Conservation (phyloP, 92 coral and sea anemone genomes). For the Porites lobata region DNA sequence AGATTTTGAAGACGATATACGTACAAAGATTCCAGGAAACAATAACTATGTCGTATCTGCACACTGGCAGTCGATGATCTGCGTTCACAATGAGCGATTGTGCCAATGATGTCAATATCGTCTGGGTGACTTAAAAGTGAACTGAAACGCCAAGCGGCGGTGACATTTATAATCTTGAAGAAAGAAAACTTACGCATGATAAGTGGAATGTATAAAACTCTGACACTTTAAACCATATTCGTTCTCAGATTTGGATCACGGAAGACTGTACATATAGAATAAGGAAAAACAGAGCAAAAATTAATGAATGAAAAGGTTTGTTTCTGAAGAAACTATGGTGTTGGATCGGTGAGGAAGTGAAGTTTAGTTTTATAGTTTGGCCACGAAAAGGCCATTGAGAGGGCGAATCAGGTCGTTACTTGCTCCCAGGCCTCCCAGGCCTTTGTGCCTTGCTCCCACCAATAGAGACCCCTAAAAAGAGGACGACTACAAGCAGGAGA, state of each 20-base stretch:
- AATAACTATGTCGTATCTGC: background rate
- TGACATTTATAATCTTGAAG: background rate
- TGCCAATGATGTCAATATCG: background rate
- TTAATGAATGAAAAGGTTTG: background rate
- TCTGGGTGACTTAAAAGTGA: background rate
- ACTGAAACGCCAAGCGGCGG: background rate
- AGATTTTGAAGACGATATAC: constrained; percentile 68
- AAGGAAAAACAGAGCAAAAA: background rate
- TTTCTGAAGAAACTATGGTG: background rate
- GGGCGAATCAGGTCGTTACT: too few relatives aligned
- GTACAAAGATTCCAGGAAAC: background rate
- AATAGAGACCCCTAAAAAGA: too few relatives aligned
- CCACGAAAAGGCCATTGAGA: too few relatives aligned
- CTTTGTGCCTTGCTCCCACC: too few relatives aligned
- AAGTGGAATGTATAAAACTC: background rate
- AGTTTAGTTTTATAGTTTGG: background rate
- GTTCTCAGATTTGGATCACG: background rate
- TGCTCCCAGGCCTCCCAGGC: too few relatives aligned
- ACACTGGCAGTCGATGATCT: background rate
- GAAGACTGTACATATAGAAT: background rate
- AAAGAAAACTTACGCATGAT: background rate
- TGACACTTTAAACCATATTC: background rate
- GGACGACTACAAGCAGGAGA: too few relatives aligned
- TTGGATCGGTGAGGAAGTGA: background rate
- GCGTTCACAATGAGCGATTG: background rate